A percentile compares a stretch with the other conserved stretches of the same genome.
Evolutionary conservation across 1,140 invertebrate species (phyloP).

Genomic region (Conus betulinus): DNA sequence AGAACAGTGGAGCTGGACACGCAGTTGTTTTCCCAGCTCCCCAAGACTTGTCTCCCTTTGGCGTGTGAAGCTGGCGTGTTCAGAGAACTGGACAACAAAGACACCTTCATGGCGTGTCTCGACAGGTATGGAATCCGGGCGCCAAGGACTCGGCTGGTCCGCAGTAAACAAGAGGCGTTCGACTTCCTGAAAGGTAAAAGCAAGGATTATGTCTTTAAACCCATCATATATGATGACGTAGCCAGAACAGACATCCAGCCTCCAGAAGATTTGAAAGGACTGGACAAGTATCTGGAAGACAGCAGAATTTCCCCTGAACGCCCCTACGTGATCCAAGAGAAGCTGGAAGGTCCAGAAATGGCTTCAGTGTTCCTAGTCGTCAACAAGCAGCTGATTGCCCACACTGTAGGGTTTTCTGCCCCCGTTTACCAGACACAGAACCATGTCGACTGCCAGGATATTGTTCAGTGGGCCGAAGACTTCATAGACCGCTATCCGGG

Average conservation of each 20-base stretch:
- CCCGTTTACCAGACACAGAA: conserved; percentile 10
- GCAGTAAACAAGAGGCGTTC: background rate
- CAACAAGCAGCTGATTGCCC: background rate
- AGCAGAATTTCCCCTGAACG: background rate
- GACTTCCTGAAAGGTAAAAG: conserved; percentile 17
- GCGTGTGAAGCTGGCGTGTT: conserved; percentile 12
- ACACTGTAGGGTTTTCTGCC: background rate
- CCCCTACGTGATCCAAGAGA: conserved; percentile 16
- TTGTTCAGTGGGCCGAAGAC: background rate
- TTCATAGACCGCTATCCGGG: background rate
- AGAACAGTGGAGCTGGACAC: background rate
- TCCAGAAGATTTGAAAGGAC: background rate
- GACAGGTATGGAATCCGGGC: background rate
- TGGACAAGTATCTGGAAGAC: background rate
- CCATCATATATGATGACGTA: background rate
- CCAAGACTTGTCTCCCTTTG: background rate
- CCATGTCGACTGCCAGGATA: background rate
- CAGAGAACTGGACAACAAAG: conserved; percentile 20
- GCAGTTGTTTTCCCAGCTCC: background rate
- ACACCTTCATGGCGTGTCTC: conserved; percentile 8
- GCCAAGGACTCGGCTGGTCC: background rate
- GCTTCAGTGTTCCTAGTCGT: background rate
- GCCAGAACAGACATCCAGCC: background rate
- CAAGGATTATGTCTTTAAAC: conserved; percentile 13
- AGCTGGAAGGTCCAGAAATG: conserved; percentile 14